A percentile compares a stretch with the other conserved stretches of the same genome.
Evolutionary conservation across 2,797 vertebrate species (phyloP).

Genomic region (Perodicticus potto): DNA sequence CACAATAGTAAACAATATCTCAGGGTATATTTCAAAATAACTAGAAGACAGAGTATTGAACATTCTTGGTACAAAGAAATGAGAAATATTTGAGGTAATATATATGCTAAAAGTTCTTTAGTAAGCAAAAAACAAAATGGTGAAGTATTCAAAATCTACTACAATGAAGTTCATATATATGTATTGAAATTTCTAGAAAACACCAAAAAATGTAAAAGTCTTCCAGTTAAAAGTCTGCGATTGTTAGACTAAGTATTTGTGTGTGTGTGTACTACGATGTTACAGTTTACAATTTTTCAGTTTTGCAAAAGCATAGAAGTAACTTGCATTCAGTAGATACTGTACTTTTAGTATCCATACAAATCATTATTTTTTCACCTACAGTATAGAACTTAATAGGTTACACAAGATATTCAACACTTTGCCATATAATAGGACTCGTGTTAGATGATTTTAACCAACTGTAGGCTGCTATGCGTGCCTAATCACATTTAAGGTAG

Average conservation of each 20-base stretch:
- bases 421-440: neutral
- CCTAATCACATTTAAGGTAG: neutral
- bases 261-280: neutral
- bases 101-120: neutral
- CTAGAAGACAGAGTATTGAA: neutral
- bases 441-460: neutral
- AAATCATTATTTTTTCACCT: neutral
- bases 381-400: neutral
- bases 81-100: neutral
- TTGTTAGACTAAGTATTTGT: neutral
- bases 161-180: neutral
- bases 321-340: neutral
- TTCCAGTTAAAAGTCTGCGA: neutral
- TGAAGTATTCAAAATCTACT: neutral
- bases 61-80: neutral
- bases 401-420: neutral
- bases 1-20: neutral
- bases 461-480: neutral
- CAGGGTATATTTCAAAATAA: neutral
- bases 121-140: neutral
- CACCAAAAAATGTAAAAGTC: neutral
- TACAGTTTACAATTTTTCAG: neutral
- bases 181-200: neutral
- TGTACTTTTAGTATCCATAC: neutral
- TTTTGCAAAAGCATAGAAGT: neutral